These are phyloP conservation scores for Volucella zonaria DNA, from an alignment of 2,888 invertebrate genomes.

Conservation along the genomic window DNA sequence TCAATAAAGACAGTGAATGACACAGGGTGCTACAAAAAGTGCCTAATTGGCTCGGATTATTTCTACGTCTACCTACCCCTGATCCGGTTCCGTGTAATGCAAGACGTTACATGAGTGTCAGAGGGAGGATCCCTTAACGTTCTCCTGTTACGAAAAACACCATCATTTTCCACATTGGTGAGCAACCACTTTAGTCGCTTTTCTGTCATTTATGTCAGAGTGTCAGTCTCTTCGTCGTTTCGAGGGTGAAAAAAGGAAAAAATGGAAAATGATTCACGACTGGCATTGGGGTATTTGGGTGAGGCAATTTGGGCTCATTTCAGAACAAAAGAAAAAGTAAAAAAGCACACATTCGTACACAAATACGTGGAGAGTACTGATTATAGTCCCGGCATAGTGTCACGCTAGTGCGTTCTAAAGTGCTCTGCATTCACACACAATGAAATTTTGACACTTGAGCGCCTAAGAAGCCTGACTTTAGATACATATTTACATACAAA, in stretches of 20 bases:
- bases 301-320: conserved; percentile 34
- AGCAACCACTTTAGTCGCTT: conserved; percentile 55
- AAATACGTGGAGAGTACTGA: no score
- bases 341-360: not conserved
- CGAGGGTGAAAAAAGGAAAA: not conserved
- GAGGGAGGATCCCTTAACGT: conserved; percentile 47
- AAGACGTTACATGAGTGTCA: conserved; percentile 43
- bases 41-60: conserved; percentile 54
- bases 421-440: conserved; percentile 48
- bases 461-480: conserved; percentile 1
- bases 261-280: not conserved
- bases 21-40: conserved; percentile 30
- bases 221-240: conserved; percentile 3
- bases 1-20: not conserved
- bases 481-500: no score
- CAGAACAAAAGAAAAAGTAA: conserved; percentile 14
- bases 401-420: conserved; percentile 47
- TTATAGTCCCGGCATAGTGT: conserved; percentile 35
- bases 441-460: conserved; percentile 54
- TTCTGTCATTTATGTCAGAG: conserved; percentile 1
- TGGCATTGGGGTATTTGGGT: not conserved
- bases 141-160: conserved; percentile 39
- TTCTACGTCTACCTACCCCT: not conserved
- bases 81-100: conserved; percentile 32
- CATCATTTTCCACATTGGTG: conserved; percentile 61